phyloP scores from a whole-genome alignment of 1,140 invertebrate genomes.

The Episyrphus balteatus region DNA sequence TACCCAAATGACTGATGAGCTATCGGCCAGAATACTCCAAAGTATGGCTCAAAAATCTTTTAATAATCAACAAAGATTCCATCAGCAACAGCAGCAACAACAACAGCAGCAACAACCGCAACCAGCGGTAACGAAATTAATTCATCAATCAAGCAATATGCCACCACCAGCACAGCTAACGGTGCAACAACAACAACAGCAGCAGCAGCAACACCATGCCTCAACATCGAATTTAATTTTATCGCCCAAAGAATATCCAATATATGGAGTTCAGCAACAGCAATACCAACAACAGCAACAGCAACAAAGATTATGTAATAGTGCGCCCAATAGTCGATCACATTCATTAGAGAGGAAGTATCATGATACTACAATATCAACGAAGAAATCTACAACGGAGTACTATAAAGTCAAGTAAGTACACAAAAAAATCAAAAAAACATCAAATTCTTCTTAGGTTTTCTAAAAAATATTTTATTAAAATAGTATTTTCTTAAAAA shows the following conservation, averaged over 20 bases:
- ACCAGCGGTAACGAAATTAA: slow-evolving; percentile 2
- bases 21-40: slow-evolving; percentile 31
- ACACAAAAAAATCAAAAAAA: too few relatives aligned
- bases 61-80: slow-evolving; percentile 36
- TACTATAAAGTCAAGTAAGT: slow-evolving; percentile 10
- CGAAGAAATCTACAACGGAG: slow-evolving; percentile 1
- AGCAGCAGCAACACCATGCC: slow-evolving; percentile 21
- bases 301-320: slow-evolving; percentile 20
- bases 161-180: slow-evolving; percentile 8
- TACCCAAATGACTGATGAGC: slow-evolving; percentile 34
- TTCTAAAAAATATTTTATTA: too few relatives aligned
- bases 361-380: slow-evolving; percentile 7
- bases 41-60: slow-evolving; percentile 34
- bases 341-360: slow-evolving; percentile 28
- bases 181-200: slow-evolving; percentile 18
- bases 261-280: slow-evolving; percentile 5
- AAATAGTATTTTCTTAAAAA: too few relatives aligned
- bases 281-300: slow-evolving; percentile 9
- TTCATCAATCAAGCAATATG: slow-evolving; percentile 1
- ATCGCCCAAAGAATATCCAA: slow-evolving; percentile 9
- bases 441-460: too few relatives aligned
- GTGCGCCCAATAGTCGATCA: slow-evolving; percentile 25
- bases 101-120: slow-evolving; percentile 11
- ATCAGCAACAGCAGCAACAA: slow-evolving; percentile 18
- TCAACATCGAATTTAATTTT: slow-evolving; percentile 8